A percentile compares a stretch with the other conserved stretches of the same genome.
Conservation (phyloP, 2,888 invertebrate species). For the Eulithis prunata region DNA sequence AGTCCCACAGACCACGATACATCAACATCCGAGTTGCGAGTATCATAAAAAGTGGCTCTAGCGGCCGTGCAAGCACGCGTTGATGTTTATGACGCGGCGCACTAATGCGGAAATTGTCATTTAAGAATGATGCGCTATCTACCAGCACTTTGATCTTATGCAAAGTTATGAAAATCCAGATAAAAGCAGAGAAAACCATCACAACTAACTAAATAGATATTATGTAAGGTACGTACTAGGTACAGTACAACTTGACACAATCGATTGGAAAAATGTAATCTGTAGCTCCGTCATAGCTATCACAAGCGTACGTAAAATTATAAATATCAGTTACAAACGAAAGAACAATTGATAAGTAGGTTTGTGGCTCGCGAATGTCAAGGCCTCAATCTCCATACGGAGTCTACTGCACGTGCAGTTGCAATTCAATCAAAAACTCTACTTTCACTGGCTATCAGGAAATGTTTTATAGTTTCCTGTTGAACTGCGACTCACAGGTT, state of each 20-base stretch:
- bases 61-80: constrained; percentile 27
- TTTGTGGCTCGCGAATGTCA: constrained; percentile 29
- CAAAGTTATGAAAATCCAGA: too few relatives aligned
- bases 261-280: constrained; percentile 15
- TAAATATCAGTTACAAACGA: constrained; percentile 17
- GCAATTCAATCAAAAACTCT: constrained; percentile 11
- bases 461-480: background rate
- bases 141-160: constrained; percentile 33
- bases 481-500: background rate
- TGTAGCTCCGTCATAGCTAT: background rate
- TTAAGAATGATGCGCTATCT: constrained; percentile 50
- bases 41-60: constrained; percentile 17
- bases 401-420: constrained; percentile 3
- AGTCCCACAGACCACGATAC: background rate
- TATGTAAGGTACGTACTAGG: too few relatives aligned
- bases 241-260: background rate
- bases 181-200: background rate
- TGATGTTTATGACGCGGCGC: constrained; percentile 21
- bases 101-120: constrained; percentile 68
- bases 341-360: constrained; percentile 20
- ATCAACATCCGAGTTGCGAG: constrained; percentile 8
- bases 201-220: constrained; percentile 1
- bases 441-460: constrained; percentile 29
- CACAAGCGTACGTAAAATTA: background rate
- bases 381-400: constrained; percentile 29